phyloP scores from a whole-genome alignment of 2,888 invertebrate species.

The Acrobasis repandana region DNA sequence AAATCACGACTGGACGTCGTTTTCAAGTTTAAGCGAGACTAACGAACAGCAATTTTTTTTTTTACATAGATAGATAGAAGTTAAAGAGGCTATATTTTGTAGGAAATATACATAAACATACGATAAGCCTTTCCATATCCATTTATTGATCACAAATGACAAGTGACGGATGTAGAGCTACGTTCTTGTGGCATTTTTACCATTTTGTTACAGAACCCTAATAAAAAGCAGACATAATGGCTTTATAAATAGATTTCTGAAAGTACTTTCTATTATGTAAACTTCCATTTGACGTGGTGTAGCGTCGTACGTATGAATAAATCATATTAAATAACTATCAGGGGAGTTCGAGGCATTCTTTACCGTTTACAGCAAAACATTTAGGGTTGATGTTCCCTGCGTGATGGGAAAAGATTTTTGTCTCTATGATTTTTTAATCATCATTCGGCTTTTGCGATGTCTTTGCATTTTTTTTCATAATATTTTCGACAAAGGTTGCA shows the following conservation, averaged over 20 bases:
- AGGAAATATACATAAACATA: no score
- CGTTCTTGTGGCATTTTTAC: no score
- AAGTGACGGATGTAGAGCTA: no score
- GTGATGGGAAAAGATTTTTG: constrained; percentile 55
- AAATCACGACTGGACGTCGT: no score
- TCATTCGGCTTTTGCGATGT: constrained; percentile 38
- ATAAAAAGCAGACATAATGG: constrained; percentile 57
- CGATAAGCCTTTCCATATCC: no score
- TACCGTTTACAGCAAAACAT: constrained; percentile 66
- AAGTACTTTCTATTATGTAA: constrained; percentile 80
- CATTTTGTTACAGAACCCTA: no score
- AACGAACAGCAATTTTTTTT: no score
- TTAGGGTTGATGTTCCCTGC: constrained; percentile 58
- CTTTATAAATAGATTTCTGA: constrained; percentile 79
- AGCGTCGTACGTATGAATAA: constrained; percentile 84
- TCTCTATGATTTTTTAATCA: constrained; percentile 60
- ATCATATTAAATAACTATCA: constrained; percentile 89
- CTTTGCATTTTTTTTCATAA: constrained; percentile 29
- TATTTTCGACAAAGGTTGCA: neutral
- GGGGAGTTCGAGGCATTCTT: constrained; percentile 73
- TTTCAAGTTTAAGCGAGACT: no score
- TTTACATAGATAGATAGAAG: no score
- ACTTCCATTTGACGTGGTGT: constrained; percentile 74
- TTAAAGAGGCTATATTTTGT: no score
- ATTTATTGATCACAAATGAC: no score